These are phyloP conservation scores for Gasterosteus aculeatus DNA, from an alignment of 2,113 vertebrate genomes.

Conservation along the genomic window DNA sequence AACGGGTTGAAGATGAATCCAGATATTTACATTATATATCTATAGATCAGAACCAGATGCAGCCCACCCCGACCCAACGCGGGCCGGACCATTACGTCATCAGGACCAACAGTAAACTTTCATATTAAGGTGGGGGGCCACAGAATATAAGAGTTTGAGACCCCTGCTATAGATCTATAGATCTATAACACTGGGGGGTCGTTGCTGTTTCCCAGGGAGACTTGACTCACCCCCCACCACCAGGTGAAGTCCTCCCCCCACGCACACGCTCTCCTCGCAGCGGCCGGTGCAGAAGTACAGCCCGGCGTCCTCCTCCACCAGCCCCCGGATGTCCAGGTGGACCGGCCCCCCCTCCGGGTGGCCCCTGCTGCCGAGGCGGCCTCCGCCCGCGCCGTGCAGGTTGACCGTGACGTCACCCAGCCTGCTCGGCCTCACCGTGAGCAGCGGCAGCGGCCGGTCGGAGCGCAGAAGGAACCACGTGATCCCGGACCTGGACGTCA, in stretches of 20 bases:
- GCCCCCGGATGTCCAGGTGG: slow-evolving; percentile 34
- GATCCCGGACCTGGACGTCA: rapidly evolving
- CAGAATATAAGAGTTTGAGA: no score
- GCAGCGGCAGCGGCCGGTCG: slow-evolving; percentile 40
- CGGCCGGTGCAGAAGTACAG: slow-evolving; percentile 53
- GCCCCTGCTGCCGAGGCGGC: rapidly evolving
- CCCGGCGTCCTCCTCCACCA: slow-evolving; percentile 45
- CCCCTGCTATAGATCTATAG: no score
- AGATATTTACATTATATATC: no score
- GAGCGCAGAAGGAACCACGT: slow-evolving; percentile 55
- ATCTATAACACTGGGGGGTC: no score
- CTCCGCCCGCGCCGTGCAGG: rapidly evolving
- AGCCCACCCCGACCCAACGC: no score
- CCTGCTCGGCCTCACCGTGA: rapidly evolving
- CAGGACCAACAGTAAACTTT: no score
- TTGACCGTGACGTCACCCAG: rapidly evolving
- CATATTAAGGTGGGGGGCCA: no score
- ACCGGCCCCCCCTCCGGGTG: rapidly evolving
- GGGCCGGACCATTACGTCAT: no score
- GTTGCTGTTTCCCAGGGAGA: no score
- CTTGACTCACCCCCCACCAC: slow-evolving; percentile 37
- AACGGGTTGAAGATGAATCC: no score
- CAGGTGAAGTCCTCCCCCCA: slow-evolving; percentile 15
- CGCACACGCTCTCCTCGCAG: rapidly evolving
- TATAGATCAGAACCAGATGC: no score